phyloP scores from a whole-genome alignment of 2,888 invertebrate species.

The Acleris literana region DNA sequence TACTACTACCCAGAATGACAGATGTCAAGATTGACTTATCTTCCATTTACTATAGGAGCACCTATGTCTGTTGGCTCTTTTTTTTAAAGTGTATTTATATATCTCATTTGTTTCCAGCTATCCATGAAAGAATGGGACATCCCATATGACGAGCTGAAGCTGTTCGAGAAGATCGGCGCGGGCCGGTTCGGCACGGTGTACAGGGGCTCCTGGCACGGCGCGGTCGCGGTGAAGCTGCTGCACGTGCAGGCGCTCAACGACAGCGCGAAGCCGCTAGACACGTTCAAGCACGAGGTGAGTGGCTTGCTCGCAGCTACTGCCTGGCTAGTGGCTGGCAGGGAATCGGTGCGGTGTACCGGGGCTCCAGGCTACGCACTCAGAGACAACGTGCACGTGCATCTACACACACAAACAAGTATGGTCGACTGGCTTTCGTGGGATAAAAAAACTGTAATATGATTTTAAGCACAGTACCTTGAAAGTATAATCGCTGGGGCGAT shows the following conservation, averaged over 20 bases:
- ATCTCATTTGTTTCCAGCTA: constrained; percentile 75
- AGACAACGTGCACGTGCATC: no score
- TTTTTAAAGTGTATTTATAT: background rate
- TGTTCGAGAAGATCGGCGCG: constrained; percentile 94
- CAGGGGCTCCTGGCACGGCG: constrained; percentile 98
- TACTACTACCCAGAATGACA: no score
- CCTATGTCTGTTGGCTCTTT: background rate
- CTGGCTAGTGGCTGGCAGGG: no score
- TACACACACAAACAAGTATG: no score
- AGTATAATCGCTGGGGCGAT: no score
- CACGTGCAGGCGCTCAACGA: constrained; percentile 93
- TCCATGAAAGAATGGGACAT: constrained; percentile 99
- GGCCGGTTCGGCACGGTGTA: constrained; percentile 98
- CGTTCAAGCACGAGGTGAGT: constrained; percentile 95
- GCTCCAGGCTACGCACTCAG: no score
- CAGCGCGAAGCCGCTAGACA: constrained; percentile 94
- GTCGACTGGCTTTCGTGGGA: no score
- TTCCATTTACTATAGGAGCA: no score
- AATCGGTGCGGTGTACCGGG: no score
- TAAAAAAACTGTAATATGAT: no score
- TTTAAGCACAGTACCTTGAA: no score
- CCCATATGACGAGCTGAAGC: constrained; percentile 95
- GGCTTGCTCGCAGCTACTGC: constrained; percentile 71
- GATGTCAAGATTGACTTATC: no score
- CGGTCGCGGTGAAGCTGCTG: constrained; percentile 97